A percentile compares a stretch with the other conserved stretches of the same genome.
Evolutionary conservation across 2,888 invertebrate species (phyloP).

Genomic region (Sinhomidia bicolor): DNA sequence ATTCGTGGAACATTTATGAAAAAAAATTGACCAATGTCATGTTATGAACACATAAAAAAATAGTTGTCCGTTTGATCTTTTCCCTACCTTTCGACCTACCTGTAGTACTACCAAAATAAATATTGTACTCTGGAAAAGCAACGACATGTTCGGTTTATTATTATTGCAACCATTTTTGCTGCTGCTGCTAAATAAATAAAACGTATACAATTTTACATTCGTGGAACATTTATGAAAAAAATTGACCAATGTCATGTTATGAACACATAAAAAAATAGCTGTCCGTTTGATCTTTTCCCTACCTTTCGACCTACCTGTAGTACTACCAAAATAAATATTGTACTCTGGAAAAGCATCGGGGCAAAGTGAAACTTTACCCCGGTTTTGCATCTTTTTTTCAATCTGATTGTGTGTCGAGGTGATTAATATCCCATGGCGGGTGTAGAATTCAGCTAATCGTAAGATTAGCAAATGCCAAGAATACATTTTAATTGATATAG

Average conservation of each 20-base stretch:
- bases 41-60: background rate
- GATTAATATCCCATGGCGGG: background rate
- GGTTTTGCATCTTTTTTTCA: background rate
- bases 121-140: no score
- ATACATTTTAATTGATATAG: background rate
- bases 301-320: background rate
- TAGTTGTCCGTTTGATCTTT: background rate
- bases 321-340: background rate
- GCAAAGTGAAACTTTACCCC: background rate
- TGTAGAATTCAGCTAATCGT: no score
- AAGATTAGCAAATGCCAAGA: background rate
- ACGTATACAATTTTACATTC: background rate
- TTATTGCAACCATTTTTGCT: background rate
- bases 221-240: background rate
- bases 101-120: background rate
- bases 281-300: background rate
- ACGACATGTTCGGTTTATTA: no score
- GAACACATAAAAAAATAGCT: background rate
- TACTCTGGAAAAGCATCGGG: background rate
- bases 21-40: background rate
- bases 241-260: background rate
- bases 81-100: background rate
- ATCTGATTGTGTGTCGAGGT: background rate
- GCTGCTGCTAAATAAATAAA: background rate
- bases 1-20: background rate